phyloP scores from a whole-genome alignment of 2,888 invertebrate genomes.

The Steinernema hermaphroditum region DNA sequence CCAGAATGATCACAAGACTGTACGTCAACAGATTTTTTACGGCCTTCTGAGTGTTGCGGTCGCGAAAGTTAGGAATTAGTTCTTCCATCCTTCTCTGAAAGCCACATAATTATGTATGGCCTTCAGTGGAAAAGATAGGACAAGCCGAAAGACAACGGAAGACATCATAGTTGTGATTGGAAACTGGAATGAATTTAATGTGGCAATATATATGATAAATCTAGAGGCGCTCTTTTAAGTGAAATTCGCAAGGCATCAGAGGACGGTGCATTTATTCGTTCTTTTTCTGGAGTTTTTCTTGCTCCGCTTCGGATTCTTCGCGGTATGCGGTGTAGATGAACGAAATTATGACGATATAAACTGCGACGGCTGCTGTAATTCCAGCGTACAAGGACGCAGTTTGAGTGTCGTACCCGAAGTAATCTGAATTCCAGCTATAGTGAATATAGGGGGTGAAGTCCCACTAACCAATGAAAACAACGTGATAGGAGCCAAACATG shows the following conservation, averaged over 20 bases:
- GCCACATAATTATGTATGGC: not conserved
- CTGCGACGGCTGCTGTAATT: slow-evolving; percentile 48
- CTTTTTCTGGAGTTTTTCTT: slow-evolving; percentile 22
- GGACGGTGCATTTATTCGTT: not conserved
- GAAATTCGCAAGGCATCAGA: slow-evolving; percentile 19
- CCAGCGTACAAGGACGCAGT: slow-evolving; percentile 58
- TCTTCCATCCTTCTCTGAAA: slow-evolving; percentile 48
- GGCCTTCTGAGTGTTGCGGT: slow-evolving; percentile 57
- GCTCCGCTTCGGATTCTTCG: slow-evolving; percentile 53
- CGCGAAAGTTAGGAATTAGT: slow-evolving; percentile 60
- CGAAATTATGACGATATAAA: slow-evolving; percentile 48
- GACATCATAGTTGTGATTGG: too few relatives aligned
- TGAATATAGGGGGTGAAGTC: not conserved
- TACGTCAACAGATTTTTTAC: slow-evolving; percentile 62
- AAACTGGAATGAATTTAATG: not conserved
- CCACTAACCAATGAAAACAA: slow-evolving; percentile 53
- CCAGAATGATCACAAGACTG: slow-evolving; percentile 60
- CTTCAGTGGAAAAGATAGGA: not conserved
- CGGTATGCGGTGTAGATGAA: slow-evolving; percentile 58
- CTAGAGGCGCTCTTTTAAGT: slow-evolving; percentile 19
- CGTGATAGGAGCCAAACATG: slow-evolving; percentile 57
- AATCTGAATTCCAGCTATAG: slow-evolving; percentile 15
- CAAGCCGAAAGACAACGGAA: not conserved
- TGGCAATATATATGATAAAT: not conserved
- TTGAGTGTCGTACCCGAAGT: slow-evolving; percentile 53